phyloP scores from a whole-genome alignment of 2,113 vertebrate genomes.

The Hepsetus odoe region DNA sequence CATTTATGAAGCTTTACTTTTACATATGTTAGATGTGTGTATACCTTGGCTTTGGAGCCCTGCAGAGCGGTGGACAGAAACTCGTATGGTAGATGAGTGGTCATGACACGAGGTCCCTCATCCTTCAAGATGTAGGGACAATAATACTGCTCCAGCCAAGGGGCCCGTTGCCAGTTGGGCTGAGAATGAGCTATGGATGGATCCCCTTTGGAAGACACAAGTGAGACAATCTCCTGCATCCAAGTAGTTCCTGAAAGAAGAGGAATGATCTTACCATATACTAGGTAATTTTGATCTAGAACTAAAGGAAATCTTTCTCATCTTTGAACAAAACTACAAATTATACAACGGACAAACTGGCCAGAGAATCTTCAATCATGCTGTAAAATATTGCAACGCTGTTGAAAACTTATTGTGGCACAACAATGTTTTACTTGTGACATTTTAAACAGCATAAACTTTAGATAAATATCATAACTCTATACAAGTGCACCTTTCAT shows the following conservation, averaged over 20 bases:
- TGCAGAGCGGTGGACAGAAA: constrained; percentile 73
- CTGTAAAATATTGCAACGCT: neutral
- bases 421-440: too few species aligned
- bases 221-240: constrained; percentile 86
- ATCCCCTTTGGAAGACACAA: constrained; percentile 76
- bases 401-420: neutral
- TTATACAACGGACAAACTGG: too few species aligned
- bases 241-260: constrained; percentile 82
- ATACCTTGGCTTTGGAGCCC: constrained; percentile 79
- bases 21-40: neutral
- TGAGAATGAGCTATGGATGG: constrained; percentile 64
- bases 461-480: too few species aligned
- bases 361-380: neutral
- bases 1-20: neutral
- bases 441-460: too few species aligned
- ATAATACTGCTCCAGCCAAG: constrained; percentile 87
- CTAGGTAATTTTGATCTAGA: neutral
- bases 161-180: constrained; percentile 82
- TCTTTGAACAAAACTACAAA: too few species aligned
- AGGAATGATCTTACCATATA: neutral
- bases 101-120: constrained; percentile 71
- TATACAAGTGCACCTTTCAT: too few species aligned
- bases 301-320: neutral
- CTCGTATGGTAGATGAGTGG: constrained; percentile 80
- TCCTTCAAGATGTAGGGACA: constrained; percentile 55